Evolutionary conservation across 2,797 vertebrate genomes (phyloP), one percentile per base, ranked within the genome.

Genomic region (Uromys caudimaculatus): DNA sequence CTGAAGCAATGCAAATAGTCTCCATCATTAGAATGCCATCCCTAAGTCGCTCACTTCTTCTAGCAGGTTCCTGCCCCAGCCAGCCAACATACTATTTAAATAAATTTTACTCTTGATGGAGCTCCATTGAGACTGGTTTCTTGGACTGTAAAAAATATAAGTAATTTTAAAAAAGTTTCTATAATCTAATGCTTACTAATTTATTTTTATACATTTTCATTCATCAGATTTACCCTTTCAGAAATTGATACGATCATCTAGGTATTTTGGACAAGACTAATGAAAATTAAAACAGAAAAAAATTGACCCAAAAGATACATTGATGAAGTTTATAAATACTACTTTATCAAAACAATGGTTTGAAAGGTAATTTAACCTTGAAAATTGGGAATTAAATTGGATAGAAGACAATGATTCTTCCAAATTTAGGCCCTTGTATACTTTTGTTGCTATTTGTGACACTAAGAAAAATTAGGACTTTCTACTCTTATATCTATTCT

Each of bases 361-460:
- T 90, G 78, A 93, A 90, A 90, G 81, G 7, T 67, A 87, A 14
- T 54, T 52, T 85, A 60, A 82, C 7, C 83, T 91, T 82, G 56
- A 32, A 88, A 86, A 78, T 17, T 79, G 4, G 21, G 11, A 93
- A 76, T 73, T 16, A 73, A 88, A 76, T 16, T 69, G 21, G 38
- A 60, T 60, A 73, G 52, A 21, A 75, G 7, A 11, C 3, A 13
- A 50, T 3, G 8, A 38, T 38, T 62, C 16, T 12, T 2, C 52
- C 9, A 12, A 90, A 91, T 58, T 23, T 16, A 85, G 16, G 76
- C 60, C 3, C 24, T 77, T 27, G 7, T 58, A 27, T 24, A 84
- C 4, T 67, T n/a, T 23, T 89, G 38, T 47, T 67, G 50, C 62
- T 54, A 11, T 1, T 7, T n/a, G 21, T 24, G 23, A 19, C 47